Conservation (phyloP, 2,113 vertebrate species). For the Sialia sialis region DNA sequence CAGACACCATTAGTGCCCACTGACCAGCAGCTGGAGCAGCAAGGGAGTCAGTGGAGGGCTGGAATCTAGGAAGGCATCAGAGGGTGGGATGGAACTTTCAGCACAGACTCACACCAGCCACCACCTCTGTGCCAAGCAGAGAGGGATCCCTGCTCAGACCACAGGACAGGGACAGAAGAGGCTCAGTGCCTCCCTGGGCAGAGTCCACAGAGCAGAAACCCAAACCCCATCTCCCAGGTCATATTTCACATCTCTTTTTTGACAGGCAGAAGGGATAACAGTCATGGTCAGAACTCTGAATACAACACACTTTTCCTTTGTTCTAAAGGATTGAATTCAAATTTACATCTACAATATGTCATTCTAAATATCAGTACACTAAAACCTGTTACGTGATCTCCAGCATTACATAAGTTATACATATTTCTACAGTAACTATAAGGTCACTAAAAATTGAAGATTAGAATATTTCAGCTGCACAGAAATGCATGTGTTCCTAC, state of each 20-base stretch:
- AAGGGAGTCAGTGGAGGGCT: neutral
- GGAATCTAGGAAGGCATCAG: too few species aligned
- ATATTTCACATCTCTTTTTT: neutral
- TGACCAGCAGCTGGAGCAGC: rapidly evolving
- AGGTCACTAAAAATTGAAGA: neutral
- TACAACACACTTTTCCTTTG: neutral
- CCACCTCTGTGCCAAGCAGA: rapidly evolving
- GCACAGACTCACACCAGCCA: neutral
- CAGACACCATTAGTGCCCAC: too few species aligned
- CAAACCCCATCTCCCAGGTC: neutral
- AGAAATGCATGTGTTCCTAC: neutral
- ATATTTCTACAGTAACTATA: neutral
- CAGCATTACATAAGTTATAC: rapidly evolving
- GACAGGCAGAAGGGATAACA: neutral
- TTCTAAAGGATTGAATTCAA: neutral
- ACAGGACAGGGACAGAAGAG: neutral
- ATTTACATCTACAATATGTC: neutral
- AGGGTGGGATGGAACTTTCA: rapidly evolving
- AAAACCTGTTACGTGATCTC: neutral
- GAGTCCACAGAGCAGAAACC: neutral
- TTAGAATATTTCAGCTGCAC: neutral
- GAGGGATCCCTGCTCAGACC: neutral
- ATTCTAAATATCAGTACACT: neutral
- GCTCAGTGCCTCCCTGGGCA: neutral
- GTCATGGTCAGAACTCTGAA: neutral